Base-by-base conservation (phyloP, 2,888 invertebrate genomes). In the Actias luna region DNA sequence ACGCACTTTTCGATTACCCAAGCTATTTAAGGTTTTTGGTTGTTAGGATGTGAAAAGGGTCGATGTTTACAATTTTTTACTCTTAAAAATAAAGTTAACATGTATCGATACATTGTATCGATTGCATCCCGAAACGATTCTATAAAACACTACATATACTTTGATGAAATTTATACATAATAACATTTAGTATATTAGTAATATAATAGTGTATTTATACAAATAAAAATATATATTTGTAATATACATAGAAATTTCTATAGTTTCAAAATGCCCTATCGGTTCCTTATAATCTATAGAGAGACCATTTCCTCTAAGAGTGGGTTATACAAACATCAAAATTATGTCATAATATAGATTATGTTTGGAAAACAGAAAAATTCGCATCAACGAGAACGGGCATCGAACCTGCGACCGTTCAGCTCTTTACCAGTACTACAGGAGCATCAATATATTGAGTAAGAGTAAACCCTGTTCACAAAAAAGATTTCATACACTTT, bases 111-210 rank as follows among this genome's bases (percentile, higher is more conserved):
- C 10, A 55, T 2, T n/a, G 7, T 14, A 29, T 55, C 71, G 65
- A 74, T 78, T 76, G 68, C 81, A 83, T 50, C 61, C 67, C 66
- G 68, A 71, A 55, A 63, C 79, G 77, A 77, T 64, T 78, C 81
- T 86, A 87, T 82, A 86, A 87, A 87, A 88, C 66, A 84, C 85
- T 86, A 85, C 81, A 74, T 79, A 78, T 82, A 84, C 73, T 78
- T 82, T 82, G 78, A 80, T 79, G 79, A 81, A 75, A 82, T 81
- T 70, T 69, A 72, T 76, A 71, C 69, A 73, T 74, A 75, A 74
- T 66, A 59, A 64, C 67, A 68, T 72, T 76, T 25, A 25, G 14
- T 50, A 25, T 5, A 50, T 25, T 25, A 50, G 18, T 42, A n/a
- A 25, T 50, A 50, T 4, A 25, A 50, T 50, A 50, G 12, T 50